Evolutionary conservation across 53 echinoderm and acorn worm species (phyloP).

Genomic region (Hippasteria phrygiana): DNA sequence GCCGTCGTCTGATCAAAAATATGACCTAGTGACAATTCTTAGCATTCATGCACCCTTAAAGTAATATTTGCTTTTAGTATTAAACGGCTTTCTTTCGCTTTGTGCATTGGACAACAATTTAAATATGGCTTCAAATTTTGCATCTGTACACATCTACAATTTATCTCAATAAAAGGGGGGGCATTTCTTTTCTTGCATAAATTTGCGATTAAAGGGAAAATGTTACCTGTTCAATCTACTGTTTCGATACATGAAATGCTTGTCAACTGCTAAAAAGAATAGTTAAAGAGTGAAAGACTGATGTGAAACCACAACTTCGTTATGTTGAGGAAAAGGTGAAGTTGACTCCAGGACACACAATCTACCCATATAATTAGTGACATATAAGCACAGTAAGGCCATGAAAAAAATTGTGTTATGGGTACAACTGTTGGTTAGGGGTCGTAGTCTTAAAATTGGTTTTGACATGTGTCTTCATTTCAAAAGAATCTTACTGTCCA

Average conservation of each 20-base stretch:
- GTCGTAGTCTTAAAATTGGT: too few species aligned
- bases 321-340: neutral
- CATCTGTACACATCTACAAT: neutral
- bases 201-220: neutral
- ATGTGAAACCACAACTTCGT: neutral
- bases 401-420: too few species aligned
- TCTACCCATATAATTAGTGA: neutral
- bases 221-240: slow-evolving; percentile 51
- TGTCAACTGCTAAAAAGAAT: slow-evolving; percentile 27
- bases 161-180: neutral
- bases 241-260: slow-evolving; percentile 28
- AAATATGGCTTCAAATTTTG: neutral
- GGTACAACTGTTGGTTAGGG: too few species aligned
- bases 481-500: too few species aligned
- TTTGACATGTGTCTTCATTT: too few species aligned
- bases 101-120: neutral
- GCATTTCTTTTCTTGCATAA: neutral
- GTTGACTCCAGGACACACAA: neutral
- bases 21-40: too few species aligned
- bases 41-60: neutral
- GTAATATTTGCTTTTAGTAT: neutral
- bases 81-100: neutral
- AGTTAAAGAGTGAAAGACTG: neutral
- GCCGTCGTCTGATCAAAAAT: too few species aligned
- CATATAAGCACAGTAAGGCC: neutral